Percentiles rank a stretch among this genome's conserved stretches.
phyloP scores from a whole-genome alignment of 2,113 vertebrate species.

The Nycticorax nycticorax region DNA sequence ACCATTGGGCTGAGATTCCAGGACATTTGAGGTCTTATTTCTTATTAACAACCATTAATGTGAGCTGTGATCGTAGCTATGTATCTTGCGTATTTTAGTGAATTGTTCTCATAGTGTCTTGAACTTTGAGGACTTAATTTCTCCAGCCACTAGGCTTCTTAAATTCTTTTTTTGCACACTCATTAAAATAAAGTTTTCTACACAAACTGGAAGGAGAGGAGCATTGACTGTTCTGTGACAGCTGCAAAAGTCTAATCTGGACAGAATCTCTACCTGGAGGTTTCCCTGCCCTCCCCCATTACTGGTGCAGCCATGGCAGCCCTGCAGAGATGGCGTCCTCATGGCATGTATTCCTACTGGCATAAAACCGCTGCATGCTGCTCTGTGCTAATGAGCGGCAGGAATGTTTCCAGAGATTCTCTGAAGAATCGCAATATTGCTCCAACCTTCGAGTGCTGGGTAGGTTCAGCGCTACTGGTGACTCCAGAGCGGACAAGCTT shows the following conservation, averaged over 20 bases:
- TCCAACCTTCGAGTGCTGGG: background rate
- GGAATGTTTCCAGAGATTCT: background rate
- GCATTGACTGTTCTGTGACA: background rate
- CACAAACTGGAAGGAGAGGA: background rate
- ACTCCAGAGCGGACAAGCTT: background rate
- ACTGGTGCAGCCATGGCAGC: background rate
- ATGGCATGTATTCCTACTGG: background rate
- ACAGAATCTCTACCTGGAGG: too few relatives aligned
- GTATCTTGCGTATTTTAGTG: background rate
- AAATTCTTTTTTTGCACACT: background rate
- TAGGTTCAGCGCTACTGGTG: background rate
- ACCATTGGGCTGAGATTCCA: background rate
- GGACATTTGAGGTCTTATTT: background rate
- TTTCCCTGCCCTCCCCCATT: background rate
- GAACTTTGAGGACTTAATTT: background rate
- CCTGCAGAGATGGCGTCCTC: background rate
- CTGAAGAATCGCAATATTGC: background rate
- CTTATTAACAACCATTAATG: background rate
- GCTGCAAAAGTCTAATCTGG: background rate
- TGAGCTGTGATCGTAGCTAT: background rate
- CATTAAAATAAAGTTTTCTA: background rate
- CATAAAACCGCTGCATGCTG: background rate
- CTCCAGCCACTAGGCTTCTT: background rate
- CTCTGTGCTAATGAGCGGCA: background rate
- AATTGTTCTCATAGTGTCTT: background rate